A percentile compares a stretch with the other conserved stretches of the same genome.
Evolutionary conservation across 2,888 invertebrate species (phyloP).

Genomic region (Tiliacea citrago): DNA sequence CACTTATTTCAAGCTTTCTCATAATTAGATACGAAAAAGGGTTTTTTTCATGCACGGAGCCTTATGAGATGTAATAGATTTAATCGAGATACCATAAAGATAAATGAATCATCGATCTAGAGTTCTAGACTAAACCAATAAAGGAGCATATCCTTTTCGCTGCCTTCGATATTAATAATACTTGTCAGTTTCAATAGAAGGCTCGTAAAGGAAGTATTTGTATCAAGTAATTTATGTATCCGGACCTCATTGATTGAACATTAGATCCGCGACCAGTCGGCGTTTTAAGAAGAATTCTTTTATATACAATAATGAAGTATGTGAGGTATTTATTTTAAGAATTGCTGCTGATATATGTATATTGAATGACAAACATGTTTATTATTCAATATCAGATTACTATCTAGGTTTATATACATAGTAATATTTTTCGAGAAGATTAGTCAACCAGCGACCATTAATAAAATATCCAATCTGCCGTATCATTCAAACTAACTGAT

Average conservation of each 20-base stretch:
- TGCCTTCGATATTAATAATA: conserved; percentile 22
- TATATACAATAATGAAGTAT: neutral
- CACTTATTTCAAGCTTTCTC: no score
- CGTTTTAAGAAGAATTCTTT: conserved; percentile 4
- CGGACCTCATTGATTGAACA: conserved; percentile 12
- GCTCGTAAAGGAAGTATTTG: conserved; percentile 25
- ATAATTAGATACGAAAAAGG: no score
- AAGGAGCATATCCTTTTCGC: neutral
- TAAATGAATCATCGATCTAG: neutral
- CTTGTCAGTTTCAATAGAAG: neutral
- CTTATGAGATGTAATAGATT: no score
- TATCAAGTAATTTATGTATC: conserved; percentile 30
- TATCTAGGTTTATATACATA: neutral
- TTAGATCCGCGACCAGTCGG: conserved; percentile 4
- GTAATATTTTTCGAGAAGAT: neutral
- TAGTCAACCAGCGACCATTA: neutral
- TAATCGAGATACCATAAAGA: no score
- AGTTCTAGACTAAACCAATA: neutral
- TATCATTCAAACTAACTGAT: neutral
- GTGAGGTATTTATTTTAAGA: conserved; percentile 24
- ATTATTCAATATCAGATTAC: conserved; percentile 20
- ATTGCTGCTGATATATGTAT: neutral
- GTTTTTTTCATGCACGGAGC: no score
- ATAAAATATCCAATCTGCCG: neutral
- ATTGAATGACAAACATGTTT: conserved; percentile 1